Base-by-base conservation (phyloP, 2,888 invertebrate genomes). In the Ophioninae sp. region DNA sequence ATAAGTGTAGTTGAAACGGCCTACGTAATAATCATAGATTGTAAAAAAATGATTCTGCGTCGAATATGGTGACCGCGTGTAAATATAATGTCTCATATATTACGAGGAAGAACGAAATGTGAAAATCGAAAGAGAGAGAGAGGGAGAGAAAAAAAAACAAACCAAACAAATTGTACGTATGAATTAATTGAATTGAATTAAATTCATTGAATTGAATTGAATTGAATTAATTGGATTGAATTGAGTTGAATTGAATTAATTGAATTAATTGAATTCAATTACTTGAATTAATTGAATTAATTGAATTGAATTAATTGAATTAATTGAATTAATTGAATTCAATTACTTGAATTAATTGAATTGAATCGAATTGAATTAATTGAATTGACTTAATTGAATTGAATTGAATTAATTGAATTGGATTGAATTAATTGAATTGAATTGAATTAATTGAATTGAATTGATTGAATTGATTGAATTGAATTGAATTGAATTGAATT, bases 1-100 rank as follows among this genome's bases (percentile, higher is more conserved):
- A 68, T 87, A 87, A 87, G 81, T 87, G 87, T 87, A 88, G 87
- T 87, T 85, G 76, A 86, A 87, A 88, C 88, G 88, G 88, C 88
- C 88, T 88, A 87, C 86, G 81, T 81, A 86, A 85, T 85, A 87
- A 86, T 86, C 81, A 84, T 88, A 88, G 86, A 83, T 85, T 63
- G 81, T 59, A 10, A 37, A 67, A 72, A 81, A 71, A 61, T 82
- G 72, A 64, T 82, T 63, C 68, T 58, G 58, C 59, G 68, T 63
- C 64, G 74, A 77, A 73, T 76, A 58, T 73, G 68, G 73, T 76
- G 79, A 81, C 51, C 61, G 73, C 63, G 41, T 68, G 67, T 68
- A 58, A 9, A 71, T 68, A 58, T 39, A n/a, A 64, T 30, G 64
- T 63, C 37, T 39, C 41, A 56, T 17, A 69, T 10, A 71, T 10